Percentiles rank a stretch among this genome's conserved stretches.
Conservation (phyloP, 2,888 invertebrate species). For the Leistus spinibarbis region DNA sequence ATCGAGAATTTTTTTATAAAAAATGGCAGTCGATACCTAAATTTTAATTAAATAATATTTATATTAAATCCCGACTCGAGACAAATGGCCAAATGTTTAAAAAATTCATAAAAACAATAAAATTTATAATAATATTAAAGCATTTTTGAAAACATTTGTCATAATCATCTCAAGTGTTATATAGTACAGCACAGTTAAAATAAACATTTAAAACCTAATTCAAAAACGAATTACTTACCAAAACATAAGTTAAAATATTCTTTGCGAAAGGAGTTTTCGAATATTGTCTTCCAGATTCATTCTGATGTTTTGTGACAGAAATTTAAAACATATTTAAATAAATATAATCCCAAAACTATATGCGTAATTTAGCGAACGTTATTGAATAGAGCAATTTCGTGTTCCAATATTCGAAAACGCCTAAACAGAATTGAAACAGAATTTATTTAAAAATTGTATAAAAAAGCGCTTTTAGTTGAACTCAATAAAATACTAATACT, state of each 20-base stretch:
- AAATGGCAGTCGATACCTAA: conserved; percentile 37
- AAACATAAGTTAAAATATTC: too few species aligned
- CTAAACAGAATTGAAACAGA: too few species aligned
- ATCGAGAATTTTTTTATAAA: conserved; percentile 21
- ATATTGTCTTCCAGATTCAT: too few species aligned
- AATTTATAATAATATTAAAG: conserved; percentile 7
- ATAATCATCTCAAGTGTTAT: conserved; percentile 12
- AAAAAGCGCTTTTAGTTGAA: not conserved
- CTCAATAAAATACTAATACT: not conserved
- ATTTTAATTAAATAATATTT: conserved; percentile 21
- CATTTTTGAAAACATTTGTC: conserved; percentile 27
- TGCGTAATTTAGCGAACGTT: too few species aligned
- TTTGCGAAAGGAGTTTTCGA: too few species aligned
- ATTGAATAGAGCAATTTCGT: too few species aligned
- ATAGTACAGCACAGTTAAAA: conserved; percentile 9
- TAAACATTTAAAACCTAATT: conserved; percentile 1
- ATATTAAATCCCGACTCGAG: conserved; percentile 20
- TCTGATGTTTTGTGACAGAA: too few species aligned
- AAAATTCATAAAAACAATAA: conserved; percentile 16
- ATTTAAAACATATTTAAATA: too few species aligned
- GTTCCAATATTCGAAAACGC: too few species aligned
- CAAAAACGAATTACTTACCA: not conserved
- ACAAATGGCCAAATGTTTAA: conserved; percentile 20
- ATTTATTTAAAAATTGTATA: not conserved
- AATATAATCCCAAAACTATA: too few species aligned